Conservation (phyloP, 2,113 vertebrate genomes). For the Hyaena hyaena region DNA sequence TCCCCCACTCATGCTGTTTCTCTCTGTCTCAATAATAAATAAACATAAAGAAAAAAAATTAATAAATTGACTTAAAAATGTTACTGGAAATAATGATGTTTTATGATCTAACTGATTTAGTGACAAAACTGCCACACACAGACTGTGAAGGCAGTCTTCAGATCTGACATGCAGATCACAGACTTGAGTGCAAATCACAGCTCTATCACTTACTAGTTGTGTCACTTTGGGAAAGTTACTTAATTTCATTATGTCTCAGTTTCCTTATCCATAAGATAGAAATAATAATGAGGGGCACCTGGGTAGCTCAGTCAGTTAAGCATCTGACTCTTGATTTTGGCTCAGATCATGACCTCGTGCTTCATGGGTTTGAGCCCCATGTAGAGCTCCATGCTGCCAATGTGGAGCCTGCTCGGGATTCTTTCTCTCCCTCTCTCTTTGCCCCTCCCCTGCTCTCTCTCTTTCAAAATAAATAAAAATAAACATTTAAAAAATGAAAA, state of each 20-base stretch:
- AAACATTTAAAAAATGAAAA: background rate
- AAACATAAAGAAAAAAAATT: no score
- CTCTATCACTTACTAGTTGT: background rate
- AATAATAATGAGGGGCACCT: background rate
- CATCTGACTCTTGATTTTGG: no score
- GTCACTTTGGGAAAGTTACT: background rate
- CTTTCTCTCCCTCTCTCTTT: no score
- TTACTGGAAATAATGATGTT: slow-evolving; percentile 5
- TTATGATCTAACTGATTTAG: background rate
- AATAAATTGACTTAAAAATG: background rate
- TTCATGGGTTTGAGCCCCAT: no score
- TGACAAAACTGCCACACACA: background rate
- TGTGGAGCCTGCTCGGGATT: no score
- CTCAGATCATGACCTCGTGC: no score
- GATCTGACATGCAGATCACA: background rate
- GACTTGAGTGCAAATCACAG: background rate
- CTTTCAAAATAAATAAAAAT: no score
- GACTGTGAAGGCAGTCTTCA: background rate
- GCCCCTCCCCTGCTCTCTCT: no score
- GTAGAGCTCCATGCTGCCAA: no score
- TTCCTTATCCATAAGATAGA: background rate
- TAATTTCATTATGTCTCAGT: background rate
- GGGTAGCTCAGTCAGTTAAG: no score
- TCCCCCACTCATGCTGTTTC: no score
- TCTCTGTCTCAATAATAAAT: no score